These are phyloP conservation scores for Probosciger aterrimus DNA, from an alignment of 2,113 vertebrate genomes.

Conservation along the genomic window DNA sequence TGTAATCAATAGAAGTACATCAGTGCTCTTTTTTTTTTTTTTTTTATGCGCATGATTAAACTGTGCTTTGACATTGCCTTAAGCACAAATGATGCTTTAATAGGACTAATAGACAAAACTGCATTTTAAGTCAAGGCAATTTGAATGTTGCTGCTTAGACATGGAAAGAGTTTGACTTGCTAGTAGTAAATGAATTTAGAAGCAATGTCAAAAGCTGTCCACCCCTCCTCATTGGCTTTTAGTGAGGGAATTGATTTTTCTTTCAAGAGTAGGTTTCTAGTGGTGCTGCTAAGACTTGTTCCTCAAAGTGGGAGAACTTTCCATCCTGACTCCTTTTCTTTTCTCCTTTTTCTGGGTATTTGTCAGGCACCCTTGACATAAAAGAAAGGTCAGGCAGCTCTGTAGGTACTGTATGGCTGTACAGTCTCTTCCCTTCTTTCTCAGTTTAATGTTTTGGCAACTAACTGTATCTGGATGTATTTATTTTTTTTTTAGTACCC, in stretches of 20 bases:
- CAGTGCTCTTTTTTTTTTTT: neutral
- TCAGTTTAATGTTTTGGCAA: neutral
- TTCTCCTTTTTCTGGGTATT: neutral
- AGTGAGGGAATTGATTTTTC: neutral
- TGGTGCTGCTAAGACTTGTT: neutral
- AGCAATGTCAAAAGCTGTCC: neutral
- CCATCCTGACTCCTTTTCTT: neutral
- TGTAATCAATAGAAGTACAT: neutral
- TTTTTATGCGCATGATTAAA: neutral
- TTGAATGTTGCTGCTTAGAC: neutral
- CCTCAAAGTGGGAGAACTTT: neutral
- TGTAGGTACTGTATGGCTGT: neutral
- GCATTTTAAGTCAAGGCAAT: slow-evolving; percentile 1
- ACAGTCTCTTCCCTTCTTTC: neutral
- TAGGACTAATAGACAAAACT: slow-evolving; percentile 18
- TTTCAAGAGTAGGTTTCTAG: neutral
- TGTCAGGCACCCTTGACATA: neutral
- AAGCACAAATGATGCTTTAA: slow-evolving; percentile 24
- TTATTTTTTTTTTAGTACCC: slow-evolving; percentile 77
- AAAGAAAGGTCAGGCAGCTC: neutral
- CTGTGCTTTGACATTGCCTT: slow-evolving; percentile 17
- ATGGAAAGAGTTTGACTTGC: neutral
- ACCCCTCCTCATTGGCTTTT: neutral
- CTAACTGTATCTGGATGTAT: neutral
- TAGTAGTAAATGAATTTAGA: neutral